A percentile compares a stretch with the other conserved stretches of the same genome.
Evolutionary conservation across 1,140 invertebrate species (phyloP).

Genomic region (Zaprionus africanus): DNA sequence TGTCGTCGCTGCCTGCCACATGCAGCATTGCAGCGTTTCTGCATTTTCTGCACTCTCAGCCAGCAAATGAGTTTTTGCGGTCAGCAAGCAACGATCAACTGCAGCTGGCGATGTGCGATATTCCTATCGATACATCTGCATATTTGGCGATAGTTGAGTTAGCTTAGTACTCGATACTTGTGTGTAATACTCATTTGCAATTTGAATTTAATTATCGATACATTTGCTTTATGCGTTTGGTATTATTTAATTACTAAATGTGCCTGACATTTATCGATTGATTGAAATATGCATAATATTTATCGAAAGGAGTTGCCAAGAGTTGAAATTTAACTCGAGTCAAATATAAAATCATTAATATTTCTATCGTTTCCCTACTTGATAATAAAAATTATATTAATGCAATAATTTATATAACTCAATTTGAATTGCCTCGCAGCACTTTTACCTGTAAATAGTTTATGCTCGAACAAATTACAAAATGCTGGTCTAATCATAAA

Average conservation of each 20-base stretch:
- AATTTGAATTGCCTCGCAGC: not conserved
- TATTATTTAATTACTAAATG: not conserved
- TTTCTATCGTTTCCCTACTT: not conserved
- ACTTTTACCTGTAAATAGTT: not conserved
- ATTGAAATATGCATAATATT: not conserved
- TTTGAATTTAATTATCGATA: not conserved
- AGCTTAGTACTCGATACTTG: not conserved
- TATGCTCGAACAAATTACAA: not conserved
- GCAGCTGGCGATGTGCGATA: constrained; percentile 12
- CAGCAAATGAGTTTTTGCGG: constrained; percentile 55
- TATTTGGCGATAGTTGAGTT: constrained; percentile 1
- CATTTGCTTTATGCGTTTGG: not conserved
- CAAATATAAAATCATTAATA: not conserved
- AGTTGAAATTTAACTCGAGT: not conserved
- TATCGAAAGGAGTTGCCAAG: not conserved
- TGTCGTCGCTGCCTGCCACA: not conserved
- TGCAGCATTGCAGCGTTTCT: not conserved
- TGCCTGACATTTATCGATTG: not conserved
- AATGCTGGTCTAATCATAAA: not conserved
- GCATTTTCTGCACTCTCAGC: constrained; percentile 14
- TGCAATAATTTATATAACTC: not conserved
- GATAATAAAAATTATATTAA: too few relatives aligned
- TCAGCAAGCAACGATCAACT: constrained; percentile 15
- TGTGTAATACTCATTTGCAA: not conserved
- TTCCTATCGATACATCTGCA: constrained; percentile 7